These are phyloP conservation scores for Schmidtea mediterranea DNA, from an alignment of 1,140 invertebrate species.

Conservation along the genomic window DNA sequence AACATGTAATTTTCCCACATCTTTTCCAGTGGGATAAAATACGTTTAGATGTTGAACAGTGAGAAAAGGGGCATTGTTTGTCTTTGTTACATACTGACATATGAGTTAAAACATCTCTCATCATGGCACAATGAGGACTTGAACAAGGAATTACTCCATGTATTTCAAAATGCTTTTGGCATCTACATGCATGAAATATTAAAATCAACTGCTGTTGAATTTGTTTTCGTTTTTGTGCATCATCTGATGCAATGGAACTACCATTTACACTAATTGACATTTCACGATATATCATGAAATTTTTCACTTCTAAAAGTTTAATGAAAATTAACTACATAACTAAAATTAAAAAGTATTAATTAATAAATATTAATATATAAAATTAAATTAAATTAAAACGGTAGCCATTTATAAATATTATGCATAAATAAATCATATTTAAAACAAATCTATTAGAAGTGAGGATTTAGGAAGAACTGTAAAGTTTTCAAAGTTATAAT, in stretches of 20 bases:
- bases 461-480: too few species aligned
- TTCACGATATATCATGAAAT: too few species aligned
- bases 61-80: constrained; percentile 41
- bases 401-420: too few species aligned
- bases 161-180: constrained; percentile 51
- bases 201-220: constrained; percentile 92
- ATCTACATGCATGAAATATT: constrained; percentile 87
- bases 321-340: too few species aligned
- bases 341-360: too few species aligned
- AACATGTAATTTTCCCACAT: constrained; percentile 71
- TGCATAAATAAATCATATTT: too few species aligned
- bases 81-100: constrained; percentile 89
- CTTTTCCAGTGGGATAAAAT: constrained; percentile 98
- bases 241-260: constrained; percentile 29
- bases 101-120: constrained; percentile 94
- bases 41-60: constrained; percentile 88
- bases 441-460: too few species aligned
- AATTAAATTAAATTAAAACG: too few species aligned
- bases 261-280: too few species aligned
- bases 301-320: too few species aligned
- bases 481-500: too few species aligned
- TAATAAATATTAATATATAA: too few species aligned
- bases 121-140: constrained; percentile 82
- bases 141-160: constrained; percentile 36
- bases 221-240: constrained; percentile 88